Evolutionary conservation across 2,888 invertebrate genomes (phyloP), one percentile per base, ranked within the genome.

Genomic region (Limnephilus auricula): DNA sequence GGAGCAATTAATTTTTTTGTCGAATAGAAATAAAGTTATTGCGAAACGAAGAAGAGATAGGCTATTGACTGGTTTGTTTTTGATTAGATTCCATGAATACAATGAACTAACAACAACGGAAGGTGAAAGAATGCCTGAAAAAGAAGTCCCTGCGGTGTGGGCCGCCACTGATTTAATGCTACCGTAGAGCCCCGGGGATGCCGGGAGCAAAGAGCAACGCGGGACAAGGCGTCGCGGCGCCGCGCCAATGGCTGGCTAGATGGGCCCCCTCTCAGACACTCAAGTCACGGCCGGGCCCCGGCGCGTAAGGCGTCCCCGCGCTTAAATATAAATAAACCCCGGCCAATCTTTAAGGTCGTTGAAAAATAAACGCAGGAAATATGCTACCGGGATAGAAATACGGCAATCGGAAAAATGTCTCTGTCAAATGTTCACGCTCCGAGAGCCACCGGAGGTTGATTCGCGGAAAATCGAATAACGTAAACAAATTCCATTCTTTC

Each of bases 241-340:
- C 45, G 45, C 85, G 65, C 83, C 89, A n/a, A 37, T 80, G 89
- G 18, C n/a, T 89, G 37, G 9, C 9, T 65, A 50, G 83, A 90
- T 78, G 50, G 85, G 50, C 82, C 37, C 34, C 45, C 30, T 34
- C 32, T 90, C 91, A 90, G 91, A 50, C 83, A 91, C 86, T 37
- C 92, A 84, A 90, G 92, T 92, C 92, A 92, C 92, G 92, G 84
- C 89, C n/a, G 89, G n/a, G 65, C 82, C 80, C 80, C 84, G 84
- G 50, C 65, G 87, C 31, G 87, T 87, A 50, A 30, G 65, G 90
- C 90, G 90, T 90, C 65, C 78, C 83, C 90, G 83, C 91, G 91
- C 91, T 92, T 92, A 93, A 92, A 93, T 93, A 93, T 93, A 93
- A 93, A 93, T 92, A 93, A 93, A 93, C 91, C 93, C 80, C 89